Base-by-base conservation (phyloP, 2,113 vertebrate species). In the Dipodomys stephensi region DNA sequence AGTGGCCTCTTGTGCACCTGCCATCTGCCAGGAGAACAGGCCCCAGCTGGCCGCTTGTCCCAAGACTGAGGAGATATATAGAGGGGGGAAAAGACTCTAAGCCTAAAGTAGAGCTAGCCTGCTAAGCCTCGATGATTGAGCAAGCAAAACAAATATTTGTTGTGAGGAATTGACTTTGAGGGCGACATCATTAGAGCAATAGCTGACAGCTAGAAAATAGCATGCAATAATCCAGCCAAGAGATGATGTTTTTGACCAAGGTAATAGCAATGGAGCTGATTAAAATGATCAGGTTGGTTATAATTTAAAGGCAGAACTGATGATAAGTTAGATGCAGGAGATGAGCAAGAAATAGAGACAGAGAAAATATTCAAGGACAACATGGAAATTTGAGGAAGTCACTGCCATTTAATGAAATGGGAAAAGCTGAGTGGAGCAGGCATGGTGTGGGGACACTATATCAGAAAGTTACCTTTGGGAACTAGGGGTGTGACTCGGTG, bases 131-230 rank as follows among this genome's bases (percentile, higher is more conserved):
- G 87, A 79, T 13, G 10, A 84, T 18, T 73, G 73, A 92, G 13
- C 46, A 93, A 95, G n/a, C 78, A 83, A 95, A 93, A 90, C 25
- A 87, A 92, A 92, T 87, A 32, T 71, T 71, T 82, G 39, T 81
- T 95, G 71, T 65, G 65, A 82, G 46, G 39, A 86, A 79, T 73
- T 90, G 82, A 85, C 44, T 94, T 85, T 86, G 16, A 39, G 19
- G 39, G 49, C 27, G 90, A 84, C 73, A 81, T 23, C 35, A 73
- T 83, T 60, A 74, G 30, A 69, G 88, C 27, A 93, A 79, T 57
- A 86, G 67, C 32, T 92, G 69, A 91, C 83, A 86, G 32, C 39
- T 44, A 86, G 32, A 95, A 22, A 69, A 87, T 49, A 49, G 82
- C 65, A 46, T 23, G 2, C 46, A 72, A 62, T 92, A 82, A 93